phyloP scores from a whole-genome alignment of 2,888 invertebrate genomes.

The Osmoderma eremita region DNA sequence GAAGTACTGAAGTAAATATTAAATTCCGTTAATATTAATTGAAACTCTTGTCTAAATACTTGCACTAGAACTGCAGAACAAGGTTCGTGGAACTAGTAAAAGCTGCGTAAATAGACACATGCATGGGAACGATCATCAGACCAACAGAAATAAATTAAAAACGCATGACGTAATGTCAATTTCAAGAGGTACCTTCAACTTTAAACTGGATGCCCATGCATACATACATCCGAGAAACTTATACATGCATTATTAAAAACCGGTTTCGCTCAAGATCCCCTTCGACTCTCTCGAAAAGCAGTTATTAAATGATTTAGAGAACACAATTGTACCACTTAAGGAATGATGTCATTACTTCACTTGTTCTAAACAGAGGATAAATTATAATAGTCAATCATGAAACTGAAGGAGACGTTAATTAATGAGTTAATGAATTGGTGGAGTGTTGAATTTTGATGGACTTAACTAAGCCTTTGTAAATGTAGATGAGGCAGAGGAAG shows the following conservation, averaged over 20 bases:
- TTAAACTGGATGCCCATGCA: conserved; percentile 1
- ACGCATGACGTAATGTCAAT: conserved; percentile 14
- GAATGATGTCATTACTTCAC: conserved; percentile 58
- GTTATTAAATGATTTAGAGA: conserved; percentile 60
- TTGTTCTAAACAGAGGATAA: conserved; percentile 51
- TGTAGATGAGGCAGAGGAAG: conserved; percentile 15
- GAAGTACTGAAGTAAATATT: no score
- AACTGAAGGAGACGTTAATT: conserved; percentile 40
- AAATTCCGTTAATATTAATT: no score
- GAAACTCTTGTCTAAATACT: no score
- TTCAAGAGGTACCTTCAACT: neutral
- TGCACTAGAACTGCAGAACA: no score
- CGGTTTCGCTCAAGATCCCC: conserved; percentile 51
- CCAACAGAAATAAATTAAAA: conserved; percentile 1
- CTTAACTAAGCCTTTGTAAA: neutral
- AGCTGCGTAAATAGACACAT: no score
- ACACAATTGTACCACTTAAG: conserved; percentile 60
- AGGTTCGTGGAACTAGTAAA: no score
- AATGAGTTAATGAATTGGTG: conserved; percentile 38
- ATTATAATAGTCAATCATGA: conserved; percentile 47
- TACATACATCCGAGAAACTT: neutral
- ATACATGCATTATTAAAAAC: conserved; percentile 56
- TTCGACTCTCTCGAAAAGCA: conserved; percentile 52
- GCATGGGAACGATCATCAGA: neutral
- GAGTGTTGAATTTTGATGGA: conserved; percentile 5